Conservation (phyloP, 1,140 invertebrate genomes). For the Apolygus lucorum region DNA sequence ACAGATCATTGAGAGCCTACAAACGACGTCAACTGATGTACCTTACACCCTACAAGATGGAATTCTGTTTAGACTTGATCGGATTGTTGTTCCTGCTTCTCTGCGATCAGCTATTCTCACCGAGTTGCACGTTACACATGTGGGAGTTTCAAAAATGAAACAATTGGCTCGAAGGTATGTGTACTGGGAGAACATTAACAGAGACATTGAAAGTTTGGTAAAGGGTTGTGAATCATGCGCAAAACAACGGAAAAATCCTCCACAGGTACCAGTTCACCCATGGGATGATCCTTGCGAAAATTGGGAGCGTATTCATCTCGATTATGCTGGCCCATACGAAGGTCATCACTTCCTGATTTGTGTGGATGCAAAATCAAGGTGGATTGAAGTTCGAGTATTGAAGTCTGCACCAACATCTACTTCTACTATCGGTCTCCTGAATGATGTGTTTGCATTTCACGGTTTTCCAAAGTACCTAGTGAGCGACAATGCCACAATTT, state of each 20-base stretch:
- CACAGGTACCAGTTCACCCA: neutral
- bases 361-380: neutral
- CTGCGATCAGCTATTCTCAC: neutral
- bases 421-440: too few relatives aligned
- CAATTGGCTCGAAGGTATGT: neutral
- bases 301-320: neutral
- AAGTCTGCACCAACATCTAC: too few relatives aligned
- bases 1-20: too few relatives aligned
- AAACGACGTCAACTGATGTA: too few relatives aligned
- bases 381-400: neutral
- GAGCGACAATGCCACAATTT: too few relatives aligned
- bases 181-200: neutral
- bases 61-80: too few relatives aligned
- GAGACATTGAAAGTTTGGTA: neutral
- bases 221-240: neutral
- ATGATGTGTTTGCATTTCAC: too few relatives aligned
- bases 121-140: neutral
- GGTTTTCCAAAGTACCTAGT: too few relatives aligned
- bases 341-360: neutral
- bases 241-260: neutral
- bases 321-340: neutral
- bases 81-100: neutral
- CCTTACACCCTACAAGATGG: too few relatives aligned
- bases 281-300: neutral
- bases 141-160: neutral